Conservation (phyloP, 1,140 invertebrate genomes). For the Tetragonula clypearis region DNA sequence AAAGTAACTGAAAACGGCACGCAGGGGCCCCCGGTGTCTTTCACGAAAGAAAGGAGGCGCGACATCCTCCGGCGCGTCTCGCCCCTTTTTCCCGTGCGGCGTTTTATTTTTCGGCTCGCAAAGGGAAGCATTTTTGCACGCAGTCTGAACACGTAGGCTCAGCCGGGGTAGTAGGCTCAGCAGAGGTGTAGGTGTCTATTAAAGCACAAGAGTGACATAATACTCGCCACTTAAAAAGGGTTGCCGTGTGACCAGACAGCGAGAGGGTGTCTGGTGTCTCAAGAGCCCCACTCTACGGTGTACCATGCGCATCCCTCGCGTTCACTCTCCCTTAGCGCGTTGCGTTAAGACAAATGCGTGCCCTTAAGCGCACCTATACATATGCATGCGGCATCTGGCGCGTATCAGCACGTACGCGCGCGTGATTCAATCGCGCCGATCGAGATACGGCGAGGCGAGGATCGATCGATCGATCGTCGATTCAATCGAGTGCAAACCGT, state of each 20-base stretch:
- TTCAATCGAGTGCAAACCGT: neutral
- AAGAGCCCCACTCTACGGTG: conserved; percentile 69
- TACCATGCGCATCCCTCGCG: conserved; percentile 45
- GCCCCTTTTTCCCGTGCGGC: conserved; percentile 23
- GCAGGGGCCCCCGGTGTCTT: conserved; percentile 27
- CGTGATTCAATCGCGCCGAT: conserved; percentile 1
- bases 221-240: conserved; percentile 70
- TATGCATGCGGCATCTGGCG: neutral
- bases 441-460: neutral
- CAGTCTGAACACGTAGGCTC: conserved; percentile 48
- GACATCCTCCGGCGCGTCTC: conserved; percentile 31
- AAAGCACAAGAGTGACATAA: conserved; percentile 73
- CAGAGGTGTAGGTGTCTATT: conserved; percentile 67
- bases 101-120: conserved; percentile 47
- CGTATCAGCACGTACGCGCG: neutral
- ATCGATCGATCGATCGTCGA: conserved; percentile 16
- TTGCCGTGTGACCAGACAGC: conserved; percentile 72
- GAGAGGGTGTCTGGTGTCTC: conserved; percentile 73
- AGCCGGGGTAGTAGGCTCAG: neutral
- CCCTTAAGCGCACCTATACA: conserved; percentile 38
- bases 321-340: conserved; percentile 27
- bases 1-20: conserved; percentile 55
- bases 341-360: conserved; percentile 56
- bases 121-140: conserved; percentile 58
- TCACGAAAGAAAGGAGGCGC: conserved; percentile 42